Base-by-base conservation (phyloP, 2,797 vertebrate species). In the Gadopsis bispinosus region DNA sequence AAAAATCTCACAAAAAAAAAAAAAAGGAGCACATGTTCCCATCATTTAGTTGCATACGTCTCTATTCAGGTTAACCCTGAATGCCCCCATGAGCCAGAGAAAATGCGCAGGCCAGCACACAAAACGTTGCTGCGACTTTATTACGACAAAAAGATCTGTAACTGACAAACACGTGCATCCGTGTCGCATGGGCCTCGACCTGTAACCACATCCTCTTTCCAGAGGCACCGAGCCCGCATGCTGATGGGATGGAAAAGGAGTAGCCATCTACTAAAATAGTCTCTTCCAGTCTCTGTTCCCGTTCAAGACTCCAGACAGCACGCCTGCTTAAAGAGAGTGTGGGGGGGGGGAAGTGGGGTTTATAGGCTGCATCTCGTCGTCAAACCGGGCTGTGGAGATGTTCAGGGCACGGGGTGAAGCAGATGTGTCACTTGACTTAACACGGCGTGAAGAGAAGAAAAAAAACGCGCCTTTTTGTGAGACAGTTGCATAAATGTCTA, bases 191-290 rank as follows among this genome's bases (percentile, higher is more conserved):
- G 71, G 87, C 87, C 75, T 69, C 88, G 91, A 92, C 91, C 86
- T 93, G 91, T 91, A 91, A 92, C 91, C 92, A 94, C 93, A 94
- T 95, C 94, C 94, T 93, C 91, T 94, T 94, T 93, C 88, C 87
- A 90, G 37, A 90, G 80, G 5, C 78, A 86, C 87, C 75, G 83
- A 74, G 73, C 69, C 77, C 84, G 84, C 83, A 80, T 88, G 88
- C 90, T 90, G 90, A 92, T 90, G 88, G 86, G 83, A 90, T 91
- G 90, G 91, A 92, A 94, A 92, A 88, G 85, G 87, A 91, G 90
- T 76, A 88, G 80, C 87, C 59, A 85, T 58, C 84, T 65, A 86
- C 92, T 87, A 91, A 94, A 94, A 94, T 94, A 94, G 89, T 77
- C 77, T 63, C 85, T 84, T 89, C 79, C 81, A 92, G 84, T 93